Percentiles rank a stretch among this genome's conserved stretches.
Conservation (phyloP, 2,888 invertebrate species). For the Peribatodes rhomboidaria region DNA sequence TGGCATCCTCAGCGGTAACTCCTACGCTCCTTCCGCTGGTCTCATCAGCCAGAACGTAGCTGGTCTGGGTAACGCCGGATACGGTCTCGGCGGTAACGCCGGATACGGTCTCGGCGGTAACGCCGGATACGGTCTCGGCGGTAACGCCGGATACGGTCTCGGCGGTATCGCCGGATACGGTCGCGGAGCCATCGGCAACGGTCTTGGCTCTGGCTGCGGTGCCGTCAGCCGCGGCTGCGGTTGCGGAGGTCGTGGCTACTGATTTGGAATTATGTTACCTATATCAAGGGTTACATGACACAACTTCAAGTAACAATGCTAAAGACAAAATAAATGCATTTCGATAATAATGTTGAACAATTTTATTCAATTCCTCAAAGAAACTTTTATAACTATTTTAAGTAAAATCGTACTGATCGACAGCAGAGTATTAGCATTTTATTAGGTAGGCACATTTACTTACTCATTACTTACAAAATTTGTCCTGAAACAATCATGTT, state of each 20-base stretch:
- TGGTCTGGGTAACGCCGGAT: slow-evolving; percentile 5
- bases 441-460: too few relatives aligned
- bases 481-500: too few relatives aligned
- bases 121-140: slow-evolving; percentile 13
- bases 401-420: too few relatives aligned
- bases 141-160: slow-evolving; percentile 18
- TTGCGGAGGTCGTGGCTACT: slow-evolving; percentile 36
- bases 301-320: background rate
- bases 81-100: slow-evolving; percentile 22
- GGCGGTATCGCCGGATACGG: slow-evolving; percentile 22
- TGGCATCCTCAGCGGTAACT: slow-evolving; percentile 19
- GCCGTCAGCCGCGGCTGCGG: slow-evolving; percentile 12
- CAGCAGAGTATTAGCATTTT: too few relatives aligned
- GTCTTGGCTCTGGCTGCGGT: slow-evolving; percentile 18
- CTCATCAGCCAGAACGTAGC: background rate
- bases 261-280: background rate
- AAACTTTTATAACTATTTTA: too few relatives aligned
- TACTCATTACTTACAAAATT: too few relatives aligned
- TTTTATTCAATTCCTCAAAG: background rate
- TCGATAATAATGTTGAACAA: background rate
- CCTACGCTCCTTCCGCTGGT: slow-evolving; percentile 14
- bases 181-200: slow-evolving; percentile 20
- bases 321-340: background rate
- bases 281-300: background rate
- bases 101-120: slow-evolving; percentile 32